These are phyloP conservation scores for Deroplatys truncata DNA, from an alignment of 2,888 invertebrate genomes.

Conservation along the genomic window DNA sequence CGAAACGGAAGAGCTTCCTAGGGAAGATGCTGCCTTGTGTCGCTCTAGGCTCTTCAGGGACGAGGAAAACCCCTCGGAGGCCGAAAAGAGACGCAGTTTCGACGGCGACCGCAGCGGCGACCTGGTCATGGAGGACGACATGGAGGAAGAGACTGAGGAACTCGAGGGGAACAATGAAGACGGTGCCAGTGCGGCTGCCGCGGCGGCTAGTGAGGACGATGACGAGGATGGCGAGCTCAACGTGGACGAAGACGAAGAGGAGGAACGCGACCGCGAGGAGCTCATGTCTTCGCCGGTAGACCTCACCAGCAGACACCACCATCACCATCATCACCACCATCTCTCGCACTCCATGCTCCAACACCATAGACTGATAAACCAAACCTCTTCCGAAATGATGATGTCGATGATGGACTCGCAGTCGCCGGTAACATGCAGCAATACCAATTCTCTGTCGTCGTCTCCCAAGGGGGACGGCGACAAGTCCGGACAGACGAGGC, in stretches of 20 bases:
- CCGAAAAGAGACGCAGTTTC: background rate
- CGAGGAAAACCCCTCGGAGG: background rate
- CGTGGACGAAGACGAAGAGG: slow-evolving; percentile 29
- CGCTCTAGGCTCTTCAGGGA: background rate
- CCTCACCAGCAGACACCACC: slow-evolving; percentile 27
- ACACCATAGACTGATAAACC: slow-evolving; percentile 14
- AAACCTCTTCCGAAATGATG: background rate
- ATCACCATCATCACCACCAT: background rate
- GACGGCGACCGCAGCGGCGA: background rate
- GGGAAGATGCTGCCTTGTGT: background rate
- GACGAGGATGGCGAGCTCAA: slow-evolving; percentile 27
- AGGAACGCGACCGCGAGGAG: slow-evolving; percentile 15
- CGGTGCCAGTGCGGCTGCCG: background rate
- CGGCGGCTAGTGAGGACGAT: background rate
- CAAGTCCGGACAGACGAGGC: background rate
- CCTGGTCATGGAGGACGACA: slow-evolving; percentile 17
- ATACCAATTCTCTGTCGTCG: slow-evolving; percentile 11
- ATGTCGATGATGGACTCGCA: background rate
- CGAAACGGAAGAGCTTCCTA: background rate
- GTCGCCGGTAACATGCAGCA: slow-evolving; percentile 7
- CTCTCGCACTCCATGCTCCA: background rate
- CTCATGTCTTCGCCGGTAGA: slow-evolving; percentile 28
- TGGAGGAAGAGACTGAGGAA: slow-evolving; percentile 1
- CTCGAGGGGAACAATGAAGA: background rate
- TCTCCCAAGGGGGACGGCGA: background rate